Evolutionary conservation across 35 echinoderm and acorn worm genomes (phyloP).

Genomic region (Patiria miniata): DNA sequence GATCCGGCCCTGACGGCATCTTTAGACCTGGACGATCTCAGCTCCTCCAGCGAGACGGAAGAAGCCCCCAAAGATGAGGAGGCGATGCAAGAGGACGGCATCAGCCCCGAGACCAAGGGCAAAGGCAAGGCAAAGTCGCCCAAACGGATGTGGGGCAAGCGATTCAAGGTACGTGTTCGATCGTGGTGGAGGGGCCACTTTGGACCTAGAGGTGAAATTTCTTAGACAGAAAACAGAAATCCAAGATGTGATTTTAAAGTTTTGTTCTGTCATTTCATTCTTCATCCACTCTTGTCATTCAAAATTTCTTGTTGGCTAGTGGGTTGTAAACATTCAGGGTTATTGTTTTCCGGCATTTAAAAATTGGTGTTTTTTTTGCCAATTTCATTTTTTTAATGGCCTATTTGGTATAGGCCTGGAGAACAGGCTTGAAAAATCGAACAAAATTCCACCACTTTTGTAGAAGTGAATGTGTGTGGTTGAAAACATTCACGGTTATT

Average conservation of each 20-base stretch:
- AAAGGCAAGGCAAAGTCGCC: conserved; percentile 65
- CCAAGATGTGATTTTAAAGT: neutral
- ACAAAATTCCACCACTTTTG: too few species aligned
- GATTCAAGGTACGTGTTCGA: conserved; percentile 80
- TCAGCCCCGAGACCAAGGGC: conserved; percentile 27
- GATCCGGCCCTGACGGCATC: conserved; percentile 68
- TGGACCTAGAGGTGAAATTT: neutral
- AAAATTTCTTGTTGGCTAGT: too few species aligned
- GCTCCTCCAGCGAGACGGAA: conserved; percentile 52
- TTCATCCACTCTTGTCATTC: too few species aligned
- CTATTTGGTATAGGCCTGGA: too few species aligned
- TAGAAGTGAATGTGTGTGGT: too few species aligned
- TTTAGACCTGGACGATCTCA: conserved; percentile 55
- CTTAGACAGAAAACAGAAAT: neutral
- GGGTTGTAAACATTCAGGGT: neutral
- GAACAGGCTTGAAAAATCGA: too few species aligned
- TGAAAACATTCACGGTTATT: too few species aligned
- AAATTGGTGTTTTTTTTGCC: neutral
- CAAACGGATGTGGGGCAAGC: conserved; percentile 88
- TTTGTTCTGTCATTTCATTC: too few species aligned
- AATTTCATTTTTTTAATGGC: too few species aligned
- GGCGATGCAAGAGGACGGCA: neutral
- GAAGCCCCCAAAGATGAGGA: conserved; percentile 49
- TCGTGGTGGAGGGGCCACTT: neutral
- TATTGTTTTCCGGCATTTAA: neutral